Conservation (phyloP, 2,888 invertebrate genomes). For the Laspeyria flexula region DNA sequence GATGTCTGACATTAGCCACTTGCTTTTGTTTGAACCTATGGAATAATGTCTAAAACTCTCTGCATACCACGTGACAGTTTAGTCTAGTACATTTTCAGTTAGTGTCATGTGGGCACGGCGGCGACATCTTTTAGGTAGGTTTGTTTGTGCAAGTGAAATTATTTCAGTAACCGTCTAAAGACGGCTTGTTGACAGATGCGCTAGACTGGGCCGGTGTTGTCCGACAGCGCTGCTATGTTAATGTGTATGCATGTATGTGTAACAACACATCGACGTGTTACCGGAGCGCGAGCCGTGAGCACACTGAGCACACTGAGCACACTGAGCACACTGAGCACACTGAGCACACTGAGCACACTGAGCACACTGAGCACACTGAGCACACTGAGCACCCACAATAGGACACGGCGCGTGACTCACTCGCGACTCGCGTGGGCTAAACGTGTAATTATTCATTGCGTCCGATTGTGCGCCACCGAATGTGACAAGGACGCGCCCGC, state of each 20-base stretch:
- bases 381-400: too few relatives aligned
- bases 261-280: conserved; percentile 4
- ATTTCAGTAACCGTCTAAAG: conserved; percentile 6
- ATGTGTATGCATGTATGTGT: too few relatives aligned
- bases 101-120: not conserved
- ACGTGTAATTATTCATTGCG: conserved; percentile 8
- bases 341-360: too few relatives aligned
- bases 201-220: not conserved
- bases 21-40: conserved; percentile 3
- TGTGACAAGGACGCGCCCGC: conserved; percentile 12
- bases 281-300: not conserved
- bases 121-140: not conserved
- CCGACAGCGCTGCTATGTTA: not conserved
- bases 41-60: too few relatives aligned
- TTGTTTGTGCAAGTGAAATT: not conserved
- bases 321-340: too few relatives aligned
- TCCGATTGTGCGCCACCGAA: conserved; percentile 2
- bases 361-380: too few relatives aligned
- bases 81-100: not conserved
- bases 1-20: conserved; percentile 5
- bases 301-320: too few relatives aligned
- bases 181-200: not conserved
- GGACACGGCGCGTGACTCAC: conserved; percentile 13
- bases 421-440: conserved; percentile 6
- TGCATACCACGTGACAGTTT: not conserved